These are phyloP conservation scores for Cancer borealis DNA, from an alignment of 2,888 invertebrate genomes.

Conservation along the genomic window DNA sequence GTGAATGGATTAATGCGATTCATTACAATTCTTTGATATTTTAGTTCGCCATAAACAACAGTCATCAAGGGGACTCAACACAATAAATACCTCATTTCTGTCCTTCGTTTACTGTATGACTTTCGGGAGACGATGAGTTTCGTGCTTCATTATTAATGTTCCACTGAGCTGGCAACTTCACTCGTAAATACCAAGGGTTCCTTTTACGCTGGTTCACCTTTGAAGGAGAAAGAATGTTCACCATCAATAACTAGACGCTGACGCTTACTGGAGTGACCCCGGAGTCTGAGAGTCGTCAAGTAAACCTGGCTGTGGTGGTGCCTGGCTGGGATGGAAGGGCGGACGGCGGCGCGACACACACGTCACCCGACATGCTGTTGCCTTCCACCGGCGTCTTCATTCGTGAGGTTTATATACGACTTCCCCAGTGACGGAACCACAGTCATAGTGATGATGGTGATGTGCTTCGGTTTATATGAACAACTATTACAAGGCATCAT, in stretches of 20 bases:
- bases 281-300: not conserved
- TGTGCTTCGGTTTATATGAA: not conserved
- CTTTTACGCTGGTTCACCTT: constrained; percentile 10
- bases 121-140: not conserved
- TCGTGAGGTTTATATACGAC: not conserved
- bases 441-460: not conserved
- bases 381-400: not conserved
- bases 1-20: too few relatives aligned
- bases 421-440: not conserved
- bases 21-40: too few relatives aligned
- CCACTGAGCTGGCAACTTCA: not conserved
- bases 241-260: not conserved
- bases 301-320: not conserved
- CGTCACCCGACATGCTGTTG: not conserved
- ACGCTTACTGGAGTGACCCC: not conserved
- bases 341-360: not conserved
- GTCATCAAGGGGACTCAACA: not conserved
- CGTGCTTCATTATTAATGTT: not conserved
- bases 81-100: too few relatives aligned
- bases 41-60: too few relatives aligned
- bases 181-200: not conserved
- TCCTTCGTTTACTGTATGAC: not conserved
- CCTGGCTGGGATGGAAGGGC: not conserved
- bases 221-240: not conserved
- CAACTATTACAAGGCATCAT: not conserved